A percentile compares a stretch with the other conserved stretches of the same genome.
Evolutionary conservation across 2,888 invertebrate genomes (phyloP).

Genomic region (Lordiphosa fenestrarum): DNA sequence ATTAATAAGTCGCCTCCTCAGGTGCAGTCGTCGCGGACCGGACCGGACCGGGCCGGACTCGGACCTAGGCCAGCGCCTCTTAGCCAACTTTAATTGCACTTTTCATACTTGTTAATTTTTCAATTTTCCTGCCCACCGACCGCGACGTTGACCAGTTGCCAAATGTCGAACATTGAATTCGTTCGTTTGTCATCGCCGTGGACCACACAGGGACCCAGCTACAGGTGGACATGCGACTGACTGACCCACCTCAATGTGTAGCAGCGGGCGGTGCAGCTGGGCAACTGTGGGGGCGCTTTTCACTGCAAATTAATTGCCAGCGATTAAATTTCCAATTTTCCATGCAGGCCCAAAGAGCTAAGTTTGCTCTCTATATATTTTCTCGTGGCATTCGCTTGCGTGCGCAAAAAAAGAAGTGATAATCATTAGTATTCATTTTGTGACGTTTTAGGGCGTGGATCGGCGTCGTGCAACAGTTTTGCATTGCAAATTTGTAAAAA

Average conservation of each 20-base stretch:
- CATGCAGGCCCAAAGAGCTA: conserved; percentile 49
- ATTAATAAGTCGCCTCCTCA: conserved; percentile 74
- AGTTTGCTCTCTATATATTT: conserved; percentile 17
- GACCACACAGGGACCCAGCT: conserved; percentile 60
- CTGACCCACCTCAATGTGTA: conserved; percentile 61
- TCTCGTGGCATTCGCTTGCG: neutral
- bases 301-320: conserved; percentile 71
- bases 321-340: conserved; percentile 76
- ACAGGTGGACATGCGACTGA: conserved; percentile 67
- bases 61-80: conserved; percentile 16
- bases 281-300: conserved; percentile 68
- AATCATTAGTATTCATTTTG: conserved; percentile 73
- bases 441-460: conserved; percentile 67
- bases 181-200: conserved; percentile 44
- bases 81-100: conserved; percentile 75
- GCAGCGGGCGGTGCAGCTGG: conserved; percentile 51
- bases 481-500: conserved; percentile 59
- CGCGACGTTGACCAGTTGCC: conserved; percentile 40
- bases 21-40: conserved; percentile 29
- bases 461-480: conserved; percentile 66
- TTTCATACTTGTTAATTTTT: conserved; percentile 79
- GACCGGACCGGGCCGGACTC: conserved; percentile 54
- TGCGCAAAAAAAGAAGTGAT: conserved; percentile 46
- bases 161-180: conserved; percentile 57
- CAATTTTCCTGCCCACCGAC: conserved; percentile 73